Evolutionary conservation across 2,113 vertebrate genomes (phyloP), one percentile per base, ranked within the genome.

Genomic region (Pholis gunnellus): DNA sequence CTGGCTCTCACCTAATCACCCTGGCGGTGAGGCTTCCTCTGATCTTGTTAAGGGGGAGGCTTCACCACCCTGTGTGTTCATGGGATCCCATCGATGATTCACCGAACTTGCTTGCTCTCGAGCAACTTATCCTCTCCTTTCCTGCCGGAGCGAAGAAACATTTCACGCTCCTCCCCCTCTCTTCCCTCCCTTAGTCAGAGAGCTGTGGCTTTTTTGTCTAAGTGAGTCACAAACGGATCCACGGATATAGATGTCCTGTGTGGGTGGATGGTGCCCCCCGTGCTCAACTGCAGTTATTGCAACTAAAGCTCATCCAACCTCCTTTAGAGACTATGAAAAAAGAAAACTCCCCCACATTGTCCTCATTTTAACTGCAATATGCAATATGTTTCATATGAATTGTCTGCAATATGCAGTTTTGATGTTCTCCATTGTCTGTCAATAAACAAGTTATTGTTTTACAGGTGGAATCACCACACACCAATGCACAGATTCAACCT

Each of bases 21-120:
- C 42, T 81, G 82, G 85, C 72, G 90, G 88, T 83, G 84, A 88
- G 63, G 72, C 63, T 89, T 90, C 83, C 86, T 92, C 73, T 81
- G 6, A 50, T 78, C 29, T 18, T 65, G 75, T 42, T 72, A 38
- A 42, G 86, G 46, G 80, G 85, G 80, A 81, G 88, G 64, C 48
- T 86, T 79, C 66, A 65, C 74, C 79, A 71, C 73, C 81, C 36
- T 40, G 68, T 25, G 61, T 40, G 61, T 64, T 79, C 56, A 86
- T 44, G 86, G 88, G 79, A 92, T 90, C 84, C 91, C 88, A 82
- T 29, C 5, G 13, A 88, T 94, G 93, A 94, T 76, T 94, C 93
- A 94, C 31, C 14, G 4, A 69, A 76, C 79, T 82, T 56, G 46
- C 64, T 54, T 63, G 75, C 68, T 89, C 54, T 89, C 34, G 0